These are phyloP conservation scores for Spodoptera litura DNA, from an alignment of 1,140 invertebrate species.

Conservation along the genomic window DNA sequence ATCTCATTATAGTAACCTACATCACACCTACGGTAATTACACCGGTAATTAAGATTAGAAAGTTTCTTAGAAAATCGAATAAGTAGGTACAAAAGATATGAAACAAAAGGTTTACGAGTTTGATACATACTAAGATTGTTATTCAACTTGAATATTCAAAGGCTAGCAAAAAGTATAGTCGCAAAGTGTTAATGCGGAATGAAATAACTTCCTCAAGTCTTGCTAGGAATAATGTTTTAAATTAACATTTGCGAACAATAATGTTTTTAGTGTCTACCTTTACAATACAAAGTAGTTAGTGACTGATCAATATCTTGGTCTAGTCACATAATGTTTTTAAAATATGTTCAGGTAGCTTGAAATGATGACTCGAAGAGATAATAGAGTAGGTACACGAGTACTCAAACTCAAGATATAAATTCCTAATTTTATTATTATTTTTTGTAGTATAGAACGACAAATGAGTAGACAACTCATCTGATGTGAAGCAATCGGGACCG, in stretches of 20 bases:
- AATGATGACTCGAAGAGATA: neutral
- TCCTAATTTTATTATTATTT: too few species aligned
- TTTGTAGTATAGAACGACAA: too few species aligned
- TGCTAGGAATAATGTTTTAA: neutral
- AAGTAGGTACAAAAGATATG: too few species aligned
- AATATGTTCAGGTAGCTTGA: neutral
- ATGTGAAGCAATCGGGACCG: too few species aligned
- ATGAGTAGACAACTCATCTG: too few species aligned
- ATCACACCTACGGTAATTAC: too few species aligned
- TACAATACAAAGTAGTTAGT: neutral
- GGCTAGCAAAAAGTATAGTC: neutral
- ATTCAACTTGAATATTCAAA: slow-evolving; percentile 3
- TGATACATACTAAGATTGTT: neutral
- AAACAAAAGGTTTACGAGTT: neutral
- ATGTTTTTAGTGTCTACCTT: neutral
- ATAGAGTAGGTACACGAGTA: neutral
- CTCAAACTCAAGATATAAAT: too few species aligned
- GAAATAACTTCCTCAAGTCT: slow-evolving; percentile 2
- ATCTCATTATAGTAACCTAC: too few species aligned
- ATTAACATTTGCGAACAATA: neutral
- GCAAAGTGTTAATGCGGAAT: neutral
- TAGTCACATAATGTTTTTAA: neutral
- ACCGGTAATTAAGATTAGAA: neutral
- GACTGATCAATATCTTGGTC: neutral
- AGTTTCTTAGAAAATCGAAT: neutral